A percentile compares a stretch with the other conserved stretches of the same genome.
These are phyloP conservation scores for Epinotia brunnichana DNA, from an alignment of 2,888 invertebrate species.

Conservation along the genomic window DNA sequence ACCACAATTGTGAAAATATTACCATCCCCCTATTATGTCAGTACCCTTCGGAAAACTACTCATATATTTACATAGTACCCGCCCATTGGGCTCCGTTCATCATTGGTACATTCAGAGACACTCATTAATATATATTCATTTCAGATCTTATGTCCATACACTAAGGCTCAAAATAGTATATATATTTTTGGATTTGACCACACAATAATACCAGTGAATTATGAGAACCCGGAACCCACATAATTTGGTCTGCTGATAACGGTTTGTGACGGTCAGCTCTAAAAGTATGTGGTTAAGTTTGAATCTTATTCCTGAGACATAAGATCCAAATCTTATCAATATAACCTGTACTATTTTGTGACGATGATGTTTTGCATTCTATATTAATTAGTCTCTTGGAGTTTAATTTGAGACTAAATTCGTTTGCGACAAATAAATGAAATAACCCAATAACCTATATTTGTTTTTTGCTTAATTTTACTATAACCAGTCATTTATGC, in stretches of 20 bases:
- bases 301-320: not conserved
- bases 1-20: not conserved
- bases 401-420: not conserved
- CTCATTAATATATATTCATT: no score
- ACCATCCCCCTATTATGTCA: not conserved
- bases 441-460: no score
- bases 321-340: not conserved
- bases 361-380: not conserved
- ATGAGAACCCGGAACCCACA: slow-evolving; percentile 4
- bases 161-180: not conserved
- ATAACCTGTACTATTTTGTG: not conserved
- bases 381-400: not conserved
- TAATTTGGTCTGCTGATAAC: slow-evolving; percentile 5
- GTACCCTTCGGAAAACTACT: slow-evolving; percentile 7
- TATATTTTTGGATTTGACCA: not conserved
- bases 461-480: no score
- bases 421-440: no score
- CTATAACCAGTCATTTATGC: no score
- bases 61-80: slow-evolving; percentile 7
- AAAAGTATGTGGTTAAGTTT: not conserved
- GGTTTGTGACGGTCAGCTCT: not conserved
- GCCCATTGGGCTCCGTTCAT: slow-evolving; percentile 6
- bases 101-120: not conserved
- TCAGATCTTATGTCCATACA: not conserved
- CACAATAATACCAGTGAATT: not conserved